These are phyloP conservation scores for Lycocerus yunnanus DNA, from an alignment of 2,888 invertebrate species.

Conservation along the genomic window DNA sequence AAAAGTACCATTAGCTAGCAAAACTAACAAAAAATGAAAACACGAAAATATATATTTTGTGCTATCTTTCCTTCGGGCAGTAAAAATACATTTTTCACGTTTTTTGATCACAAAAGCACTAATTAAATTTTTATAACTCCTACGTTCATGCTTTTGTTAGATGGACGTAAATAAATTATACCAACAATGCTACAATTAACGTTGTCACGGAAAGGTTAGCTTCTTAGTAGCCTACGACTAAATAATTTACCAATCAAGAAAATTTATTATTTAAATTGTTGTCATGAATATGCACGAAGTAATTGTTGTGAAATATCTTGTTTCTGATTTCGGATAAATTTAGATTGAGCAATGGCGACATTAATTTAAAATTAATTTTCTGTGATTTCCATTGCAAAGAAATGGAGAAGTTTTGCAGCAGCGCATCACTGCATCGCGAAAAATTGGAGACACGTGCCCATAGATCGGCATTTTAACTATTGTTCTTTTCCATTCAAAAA, in stretches of 20 bases:
- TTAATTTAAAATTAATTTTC: background rate
- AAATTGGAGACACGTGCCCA: no score
- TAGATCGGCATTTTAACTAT: no score
- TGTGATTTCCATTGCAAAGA: background rate
- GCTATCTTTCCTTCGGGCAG: background rate
- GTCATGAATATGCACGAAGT: background rate
- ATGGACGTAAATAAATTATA: background rate
- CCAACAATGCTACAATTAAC: background rate
- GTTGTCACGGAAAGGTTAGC: background rate
- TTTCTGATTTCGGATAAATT: background rate
- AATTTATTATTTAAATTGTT: background rate
- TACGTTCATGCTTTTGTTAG: background rate
- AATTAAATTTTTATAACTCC: background rate
- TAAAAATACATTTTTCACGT: background rate
- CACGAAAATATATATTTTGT: background rate
- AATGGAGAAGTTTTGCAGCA: background rate
- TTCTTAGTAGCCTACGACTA: background rate
- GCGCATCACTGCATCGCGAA: background rate
- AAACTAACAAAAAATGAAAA: background rate
- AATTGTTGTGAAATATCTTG: background rate
- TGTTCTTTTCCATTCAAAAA: background rate
- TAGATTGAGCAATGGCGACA: background rate
- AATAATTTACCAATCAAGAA: background rate
- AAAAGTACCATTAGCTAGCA: background rate
- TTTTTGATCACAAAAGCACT: background rate